Evolutionary conservation across 2,888 invertebrate species (phyloP), one percentile per base, ranked within the genome.

Genomic region (Lagria hirta): DNA sequence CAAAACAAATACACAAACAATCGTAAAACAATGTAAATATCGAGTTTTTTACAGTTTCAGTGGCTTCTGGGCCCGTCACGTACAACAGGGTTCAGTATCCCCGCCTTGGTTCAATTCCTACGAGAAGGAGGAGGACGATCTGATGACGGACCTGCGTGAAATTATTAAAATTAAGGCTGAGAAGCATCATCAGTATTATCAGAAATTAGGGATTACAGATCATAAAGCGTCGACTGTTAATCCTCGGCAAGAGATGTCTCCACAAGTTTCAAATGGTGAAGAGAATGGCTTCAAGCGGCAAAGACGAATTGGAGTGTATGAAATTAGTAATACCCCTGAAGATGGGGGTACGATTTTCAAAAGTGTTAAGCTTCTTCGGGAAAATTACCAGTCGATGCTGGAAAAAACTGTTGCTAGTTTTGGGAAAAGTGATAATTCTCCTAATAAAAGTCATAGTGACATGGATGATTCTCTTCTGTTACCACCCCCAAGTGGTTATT

Each of bases 401-500:
- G 62, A 66, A 32, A 58, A 62, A 43, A 65, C 64, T 3, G 55
- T 48, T 14, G 54, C 56, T 21, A 58, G 57, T 15, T 49, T 47
- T 18, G 10, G 10, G 18, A 35, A 26, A 18, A 26, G 30, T 8
- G 26, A 40, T n/a, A 12, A 6, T 8, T 4, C 4, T 4, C 4
- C 10, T 3, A n/a, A n/a, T n/a, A n/a, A n/a, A n/a, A 20, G 20
- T 11, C 4, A 12, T 23, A 36, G 11, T 18, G 49, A 34, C 26
- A 13, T 29, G 16, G 57, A 58, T 14, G 62, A 58, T 20, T 54
- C 49, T 8, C 54, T 67, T 16, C 49, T 67, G 26, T 48, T 61
- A 21, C 69, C 69, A 3, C 69, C 70, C 2, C 54, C 63, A 1
- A 70, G 70, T 45, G 70, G 69, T n/a, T 71, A 70, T 44, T 68